Base-by-base conservation (phyloP, 1,140 invertebrate species). In the Drosophila varians region DNA sequence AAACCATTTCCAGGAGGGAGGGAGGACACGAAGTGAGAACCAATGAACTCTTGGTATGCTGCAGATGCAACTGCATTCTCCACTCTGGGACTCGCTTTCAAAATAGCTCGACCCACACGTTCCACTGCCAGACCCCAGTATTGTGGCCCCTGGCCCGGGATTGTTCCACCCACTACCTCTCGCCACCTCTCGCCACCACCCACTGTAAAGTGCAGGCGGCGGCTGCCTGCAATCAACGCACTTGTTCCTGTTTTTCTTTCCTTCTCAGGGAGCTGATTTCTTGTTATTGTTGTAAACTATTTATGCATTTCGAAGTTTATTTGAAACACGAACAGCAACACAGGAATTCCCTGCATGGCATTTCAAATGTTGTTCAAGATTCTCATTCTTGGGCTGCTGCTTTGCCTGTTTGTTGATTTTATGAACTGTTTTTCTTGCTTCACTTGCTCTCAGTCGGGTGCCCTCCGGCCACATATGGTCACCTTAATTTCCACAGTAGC, bases 221-320 rank as follows among this genome's bases (percentile, higher is more conserved):
- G 62, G 80, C 40, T 69, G 56, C 38, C 52, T 65, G 80, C 80
- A 86, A 86, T 86, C 82, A 86, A 80, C 76, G 80, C 82, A 86
- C 82, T 86, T 86, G 82, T 87, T 86, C 77, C 76, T 80, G 65
- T 75, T 82, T 57, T 74, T 69, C 60, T 80, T 76, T 61, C 49
- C 28, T 66, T 47, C 58, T 74, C 68, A n/a, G 46, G 49, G 60
- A 60, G 57, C 25, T 72, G 60, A 56, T 62, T 57, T 51, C 76
- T 68, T 86, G 82, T 86, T 86, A 86, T 86, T 86, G 82, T 86
- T 86, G 82, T 86, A 86, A 86, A 86, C 82, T 86, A 86, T 86
- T 86, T 86, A 87, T 86, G 82, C 82, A 77, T 86, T 87, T 86
- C 69, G 82, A 86, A 86, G 82, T 86, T 86, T 87, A 86, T 86